phyloP scores from a whole-genome alignment of 2,888 invertebrate species.

The Stenodera caucasica region DNA sequence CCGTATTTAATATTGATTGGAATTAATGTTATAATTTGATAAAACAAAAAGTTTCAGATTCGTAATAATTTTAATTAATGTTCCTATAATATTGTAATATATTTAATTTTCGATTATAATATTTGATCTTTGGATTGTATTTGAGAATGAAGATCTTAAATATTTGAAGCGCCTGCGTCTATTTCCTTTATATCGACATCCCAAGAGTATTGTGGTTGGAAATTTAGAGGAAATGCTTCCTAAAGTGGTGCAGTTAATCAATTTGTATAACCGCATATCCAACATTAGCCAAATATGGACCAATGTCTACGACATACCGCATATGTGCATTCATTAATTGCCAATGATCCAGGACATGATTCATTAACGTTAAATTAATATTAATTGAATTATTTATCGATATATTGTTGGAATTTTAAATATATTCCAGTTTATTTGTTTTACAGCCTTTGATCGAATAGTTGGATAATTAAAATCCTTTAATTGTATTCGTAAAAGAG shows the following conservation, averaged over 20 bases:
- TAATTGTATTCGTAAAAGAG: slow-evolving; percentile 23
- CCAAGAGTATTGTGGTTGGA: slow-evolving; percentile 20
- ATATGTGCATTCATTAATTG: slow-evolving; percentile 5
- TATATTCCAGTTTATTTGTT: background rate
- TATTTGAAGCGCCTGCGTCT: slow-evolving; percentile 22
- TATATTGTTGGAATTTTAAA: no score
- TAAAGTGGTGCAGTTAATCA: slow-evolving; percentile 29
- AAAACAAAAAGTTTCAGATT: no score
- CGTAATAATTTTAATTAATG: no score
- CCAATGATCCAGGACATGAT: no score
- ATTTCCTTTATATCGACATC: slow-evolving; percentile 25
- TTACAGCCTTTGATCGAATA: slow-evolving; percentile 20
- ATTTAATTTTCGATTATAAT: background rate
- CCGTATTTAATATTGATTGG: background rate
- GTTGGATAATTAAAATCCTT: slow-evolving; percentile 29
- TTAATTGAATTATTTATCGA: no score
- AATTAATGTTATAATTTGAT: no score
- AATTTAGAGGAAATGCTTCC: slow-evolving; percentile 23
- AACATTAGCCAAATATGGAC: slow-evolving; percentile 13
- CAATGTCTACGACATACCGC: slow-evolving; percentile 20
- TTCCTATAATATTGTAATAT: background rate
- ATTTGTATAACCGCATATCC: slow-evolving; percentile 27
- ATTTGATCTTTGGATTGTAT: background rate
- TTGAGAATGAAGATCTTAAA: background rate
- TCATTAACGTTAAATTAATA: no score